Conservation (phyloP, 2,797 vertebrate genomes). For the Paramormyrops hopkinsi region DNA sequence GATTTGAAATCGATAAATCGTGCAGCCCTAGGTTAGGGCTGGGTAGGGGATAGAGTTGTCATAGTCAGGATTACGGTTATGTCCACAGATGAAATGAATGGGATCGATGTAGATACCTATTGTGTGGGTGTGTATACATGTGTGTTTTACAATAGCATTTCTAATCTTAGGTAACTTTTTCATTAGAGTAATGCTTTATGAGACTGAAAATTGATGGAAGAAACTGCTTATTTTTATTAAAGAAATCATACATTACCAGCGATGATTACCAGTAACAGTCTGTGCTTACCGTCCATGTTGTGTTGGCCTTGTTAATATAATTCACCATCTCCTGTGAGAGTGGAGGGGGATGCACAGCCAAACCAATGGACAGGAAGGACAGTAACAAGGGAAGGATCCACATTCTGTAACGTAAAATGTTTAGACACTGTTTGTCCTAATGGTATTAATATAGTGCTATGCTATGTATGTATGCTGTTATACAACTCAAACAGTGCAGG, state of each 20-base stretch:
- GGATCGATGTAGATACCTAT: neutral
- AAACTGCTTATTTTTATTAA: neutral
- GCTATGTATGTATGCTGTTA: neutral
- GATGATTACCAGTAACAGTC: neutral
- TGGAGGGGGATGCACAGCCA: conserved; percentile 56
- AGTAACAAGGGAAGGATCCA: conserved; percentile 60
- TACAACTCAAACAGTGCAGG: neutral
- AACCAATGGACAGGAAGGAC: conserved; percentile 55
- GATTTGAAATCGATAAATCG: too few relatives aligned
- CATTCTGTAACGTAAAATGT: conserved; percentile 57
- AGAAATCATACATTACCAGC: neutral
- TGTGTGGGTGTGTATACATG: neutral
- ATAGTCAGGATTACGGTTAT: neutral
- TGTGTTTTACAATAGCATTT: neutral
- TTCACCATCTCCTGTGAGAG: conserved; percentile 79
- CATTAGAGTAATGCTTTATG: neutral
- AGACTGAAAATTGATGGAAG: neutral
- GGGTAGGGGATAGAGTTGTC: neutral
- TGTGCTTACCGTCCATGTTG: conserved; percentile 79
- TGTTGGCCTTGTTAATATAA: conserved; percentile 85
- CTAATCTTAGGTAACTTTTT: neutral
- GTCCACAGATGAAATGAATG: neutral
- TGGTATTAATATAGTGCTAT: neutral
- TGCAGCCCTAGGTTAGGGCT: neutral
- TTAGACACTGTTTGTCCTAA: neutral